Percentiles rank a stretch among this genome's conserved stretches.
Evolutionary conservation across 2,113 vertebrate species (phyloP).

Genomic region (Monarcha castaneiventris): DNA sequence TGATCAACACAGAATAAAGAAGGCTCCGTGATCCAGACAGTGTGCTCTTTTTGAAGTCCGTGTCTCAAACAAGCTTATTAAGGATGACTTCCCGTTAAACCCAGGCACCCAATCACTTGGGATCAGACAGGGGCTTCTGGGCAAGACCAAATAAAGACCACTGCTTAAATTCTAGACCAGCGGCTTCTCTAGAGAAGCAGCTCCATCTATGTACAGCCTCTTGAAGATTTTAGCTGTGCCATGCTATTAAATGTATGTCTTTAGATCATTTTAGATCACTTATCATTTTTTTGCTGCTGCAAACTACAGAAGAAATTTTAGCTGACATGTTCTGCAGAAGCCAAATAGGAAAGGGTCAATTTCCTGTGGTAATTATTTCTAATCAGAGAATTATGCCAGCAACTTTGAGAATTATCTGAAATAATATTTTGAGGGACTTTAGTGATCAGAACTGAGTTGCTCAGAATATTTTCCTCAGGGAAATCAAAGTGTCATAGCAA

Average conservation of each 20-base stretch:
- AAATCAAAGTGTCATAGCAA: not conserved
- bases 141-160: not conserved
- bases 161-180: not conserved
- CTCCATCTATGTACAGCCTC: not conserved
- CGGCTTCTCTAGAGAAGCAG: not conserved
- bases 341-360: not conserved
- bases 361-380: not conserved
- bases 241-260: not conserved
- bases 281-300: not conserved
- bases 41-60: not conserved
- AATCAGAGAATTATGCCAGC: not conserved
- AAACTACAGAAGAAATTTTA: not conserved
- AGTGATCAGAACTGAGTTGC: not conserved
- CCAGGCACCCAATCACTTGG: not conserved
- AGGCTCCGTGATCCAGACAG: not conserved
- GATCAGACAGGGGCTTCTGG: not conserved
- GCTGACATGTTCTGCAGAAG: not conserved
- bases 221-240: not conserved
- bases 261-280: not conserved
- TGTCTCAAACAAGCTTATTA: not conserved
- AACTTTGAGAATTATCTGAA: not conserved
- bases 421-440: not conserved
- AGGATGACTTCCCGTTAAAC: constrained; percentile 19
- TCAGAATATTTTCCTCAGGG: not conserved
- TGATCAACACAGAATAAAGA: not conserved